Base-by-base conservation (phyloP, 2,113 vertebrate genomes). In the Phycodurus eques region DNA sequence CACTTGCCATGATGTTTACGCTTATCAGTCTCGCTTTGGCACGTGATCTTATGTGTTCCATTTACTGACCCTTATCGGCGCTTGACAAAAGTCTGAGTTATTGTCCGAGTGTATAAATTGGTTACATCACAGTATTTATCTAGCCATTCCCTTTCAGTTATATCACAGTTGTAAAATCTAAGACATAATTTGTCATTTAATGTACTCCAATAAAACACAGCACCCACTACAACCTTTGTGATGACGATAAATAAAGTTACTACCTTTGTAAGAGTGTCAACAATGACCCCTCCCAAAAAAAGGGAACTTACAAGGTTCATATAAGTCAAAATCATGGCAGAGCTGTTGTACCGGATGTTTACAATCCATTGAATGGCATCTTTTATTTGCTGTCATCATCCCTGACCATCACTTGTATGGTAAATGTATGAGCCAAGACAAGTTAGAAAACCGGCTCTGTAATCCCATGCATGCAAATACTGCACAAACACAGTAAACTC, bases 301-400 rank as follows among this genome's bases (percentile, higher is more conserved):
- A 47, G 14, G n/a, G 14, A 66, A 47, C 49, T 31, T 31, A 66
- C 15, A 27, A 66, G 64, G 44, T 66, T 66, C 64, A 49, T 66
- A 66, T 47, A 66, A 66, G 44, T 66, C 44, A 27, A 66, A 66
- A 31, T 47, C 43, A 47, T 19, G 6, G 64, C 43, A 22, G 63
- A 66, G 63, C 12, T 46, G 63, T 22, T 27, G 43, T 66, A 22
- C 63, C 3, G 22, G 44, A 47, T 27, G 64, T 66, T 66, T 66
- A 66, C 64, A 49, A 22, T n/a, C 14, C 22, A 47, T 47, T 66
- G 64, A 66, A 27, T 4, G 64, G 4, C 64, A 27, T 46, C 44
- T 66, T 66, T 66, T 66, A 47, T 47, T 66, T 46, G 43, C 64
- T 14, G 44, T 66, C 44, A 31, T 2, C n/a, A 5, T 8, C n/a